Base-by-base conservation (phyloP, 2,888 invertebrate genomes). In the Agriopis marginaria region DNA sequence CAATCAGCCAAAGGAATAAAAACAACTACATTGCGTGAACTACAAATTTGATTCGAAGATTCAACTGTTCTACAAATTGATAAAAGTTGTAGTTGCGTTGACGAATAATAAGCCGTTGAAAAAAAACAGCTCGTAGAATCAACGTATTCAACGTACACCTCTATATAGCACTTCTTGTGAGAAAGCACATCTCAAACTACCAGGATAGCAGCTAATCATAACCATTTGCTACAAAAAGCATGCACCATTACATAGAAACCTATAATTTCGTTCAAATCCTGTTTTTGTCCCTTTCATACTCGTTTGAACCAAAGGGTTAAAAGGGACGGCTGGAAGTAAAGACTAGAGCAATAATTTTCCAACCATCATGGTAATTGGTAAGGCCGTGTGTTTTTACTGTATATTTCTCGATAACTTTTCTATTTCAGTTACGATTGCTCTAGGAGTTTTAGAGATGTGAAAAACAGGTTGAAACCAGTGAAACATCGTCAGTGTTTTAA, bases 301-400 rank as follows among this genome's bases (percentile, higher is more conserved):
- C 72, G 68, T 70, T 64, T 69, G 60, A 67, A 68, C 14, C 1
- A 9, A 8, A n/a, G 42, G 7, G 14, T 17, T 72, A 77, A 86
- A 75, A 73, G 77, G 72, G 85, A 86, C 47, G 67, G 65, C 67
- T 82, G 66, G 77, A 79, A 82, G 84, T 80, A 86, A 32, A 32
- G 81, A 39, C 17, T 69, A 76, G 69, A 72, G 81, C 74, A 82
- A 82, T 85, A 84, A 87, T 87, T 86, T 87, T 81, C 84, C 75
- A 70, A 78, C 81, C 81, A 86, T 85, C 82, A 82, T 77, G 72
- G 81, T 88, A 86, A 88, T 88, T 86, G 84, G 80, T 85, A 77
- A 66, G 66, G 62, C 44, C 74, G 77, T 77, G 67, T 81, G 81
- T 83, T 82, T 81, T 79, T 83, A 81, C 82, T 80, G 47, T n/a